Conservation (phyloP, 2,113 vertebrate genomes). For the Callopanchax toddi region DNA sequence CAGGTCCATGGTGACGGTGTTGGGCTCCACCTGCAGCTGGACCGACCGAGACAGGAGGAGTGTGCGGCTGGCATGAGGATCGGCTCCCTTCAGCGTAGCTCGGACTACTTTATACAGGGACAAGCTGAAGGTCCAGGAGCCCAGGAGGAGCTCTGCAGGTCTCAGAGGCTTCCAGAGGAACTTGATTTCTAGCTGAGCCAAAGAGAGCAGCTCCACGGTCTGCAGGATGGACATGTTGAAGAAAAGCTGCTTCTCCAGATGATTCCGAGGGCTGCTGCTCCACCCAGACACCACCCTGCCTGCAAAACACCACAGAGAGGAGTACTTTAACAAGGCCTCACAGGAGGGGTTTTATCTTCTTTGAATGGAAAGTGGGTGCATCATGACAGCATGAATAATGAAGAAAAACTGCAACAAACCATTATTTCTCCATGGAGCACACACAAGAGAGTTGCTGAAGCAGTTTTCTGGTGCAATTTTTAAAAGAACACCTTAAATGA, state of each 20-base stretch:
- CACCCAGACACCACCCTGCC: conserved; percentile 51
- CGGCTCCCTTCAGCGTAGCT: conserved; percentile 58
- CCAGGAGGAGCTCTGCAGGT: conserved; percentile 1
- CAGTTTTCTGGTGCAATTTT: neutral
- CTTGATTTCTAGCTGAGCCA: conserved; percentile 85
- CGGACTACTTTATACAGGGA: conserved; percentile 74
- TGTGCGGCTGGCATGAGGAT: conserved; percentile 37
- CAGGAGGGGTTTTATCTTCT: too few relatives aligned
- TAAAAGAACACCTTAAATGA: neutral
- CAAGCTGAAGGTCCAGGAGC: conserved; percentile 68
- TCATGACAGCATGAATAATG: conserved; percentile 1
- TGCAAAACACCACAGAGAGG: conserved; percentile 38
- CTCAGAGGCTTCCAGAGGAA: conserved; percentile 77
- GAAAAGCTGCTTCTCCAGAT: conserved; percentile 83
- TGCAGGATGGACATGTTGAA: conserved; percentile 90
- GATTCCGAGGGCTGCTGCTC: conserved; percentile 61
- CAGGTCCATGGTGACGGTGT: conserved; percentile 81
- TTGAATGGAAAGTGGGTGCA: neutral
- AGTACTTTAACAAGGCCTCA: conserved; percentile 1
- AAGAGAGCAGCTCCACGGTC: conserved; percentile 81
- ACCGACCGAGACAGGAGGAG: conserved; percentile 82
- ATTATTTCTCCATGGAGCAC: neutral
- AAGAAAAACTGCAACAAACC: neutral
- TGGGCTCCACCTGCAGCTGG: conserved; percentile 55
- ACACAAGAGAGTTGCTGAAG: neutral